A percentile compares a stretch with the other conserved stretches of the same genome.
Conservation (phyloP, 2,113 vertebrate species). For the Bolborhynchus lineola region DNA sequence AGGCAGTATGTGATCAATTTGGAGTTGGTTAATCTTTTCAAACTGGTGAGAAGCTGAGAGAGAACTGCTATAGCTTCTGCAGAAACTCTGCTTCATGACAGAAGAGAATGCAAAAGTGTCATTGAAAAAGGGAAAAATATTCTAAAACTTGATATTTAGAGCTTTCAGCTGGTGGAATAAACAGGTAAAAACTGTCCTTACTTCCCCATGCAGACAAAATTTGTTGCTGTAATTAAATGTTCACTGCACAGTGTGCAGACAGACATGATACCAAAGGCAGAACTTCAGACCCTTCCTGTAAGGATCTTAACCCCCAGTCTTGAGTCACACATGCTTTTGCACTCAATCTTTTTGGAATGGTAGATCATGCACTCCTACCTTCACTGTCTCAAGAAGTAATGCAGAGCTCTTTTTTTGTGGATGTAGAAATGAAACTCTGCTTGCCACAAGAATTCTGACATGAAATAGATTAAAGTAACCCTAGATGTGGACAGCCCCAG, state of each 20-base stretch:
- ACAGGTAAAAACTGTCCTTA: neutral
- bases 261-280: neutral
- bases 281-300: neutral
- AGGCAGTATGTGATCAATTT: fast-evolving
- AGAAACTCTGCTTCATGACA: neutral
- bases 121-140: neutral
- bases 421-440: neutral
- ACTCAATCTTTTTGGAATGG: neutral
- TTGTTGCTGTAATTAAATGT: neutral
- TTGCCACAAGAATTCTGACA: neutral
- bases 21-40: neutral
- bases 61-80: neutral
- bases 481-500: neutral
- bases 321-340: fast-evolving
- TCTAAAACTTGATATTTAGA: neutral
- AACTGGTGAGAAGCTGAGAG: neutral
- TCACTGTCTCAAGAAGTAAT: neutral
- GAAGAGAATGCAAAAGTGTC: neutral
- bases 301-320: neutral
- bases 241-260: neutral
- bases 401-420: neutral
- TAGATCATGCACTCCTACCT: neutral
- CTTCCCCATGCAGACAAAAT: fast-evolving
- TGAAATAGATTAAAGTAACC: neutral
- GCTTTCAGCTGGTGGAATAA: neutral